These are phyloP conservation scores for Ricordea florida DNA, from an alignment of 92 coral and sea anemone genomes.

Conservation along the genomic window DNA sequence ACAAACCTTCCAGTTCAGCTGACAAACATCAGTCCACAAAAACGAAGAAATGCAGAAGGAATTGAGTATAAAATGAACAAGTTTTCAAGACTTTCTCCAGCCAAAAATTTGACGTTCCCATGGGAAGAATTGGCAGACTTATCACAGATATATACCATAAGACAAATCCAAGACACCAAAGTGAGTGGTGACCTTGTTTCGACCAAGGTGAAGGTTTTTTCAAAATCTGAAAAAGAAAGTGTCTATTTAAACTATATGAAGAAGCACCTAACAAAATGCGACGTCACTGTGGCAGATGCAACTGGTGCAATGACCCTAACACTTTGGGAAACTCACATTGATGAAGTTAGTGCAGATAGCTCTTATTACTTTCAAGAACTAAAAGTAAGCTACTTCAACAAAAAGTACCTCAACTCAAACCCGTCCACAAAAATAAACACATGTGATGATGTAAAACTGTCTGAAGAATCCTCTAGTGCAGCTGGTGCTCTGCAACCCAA, in stretches of 20 bases:
- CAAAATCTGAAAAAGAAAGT: constrained; percentile 7
- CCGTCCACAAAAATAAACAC: not conserved
- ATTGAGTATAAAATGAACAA: too few relatives aligned
- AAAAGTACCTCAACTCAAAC: constrained; percentile 28
- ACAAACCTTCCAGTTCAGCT: too few relatives aligned
- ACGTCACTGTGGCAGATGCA: constrained; percentile 31
- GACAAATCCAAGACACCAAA: constrained; percentile 12
- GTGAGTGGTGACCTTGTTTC: constrained; percentile 14
- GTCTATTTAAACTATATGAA: constrained; percentile 14
- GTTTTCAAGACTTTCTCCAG: too few relatives aligned
- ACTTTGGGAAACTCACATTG: constrained; percentile 28
- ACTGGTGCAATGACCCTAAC: constrained; percentile 35
- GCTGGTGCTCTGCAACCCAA: constrained; percentile 12
- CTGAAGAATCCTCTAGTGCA: not conserved
- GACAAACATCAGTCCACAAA: too few relatives aligned
- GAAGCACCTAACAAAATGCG: constrained; percentile 36
- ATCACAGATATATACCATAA: not conserved
- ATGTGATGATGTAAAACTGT: not conserved
- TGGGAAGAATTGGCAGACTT: constrained; percentile 13
- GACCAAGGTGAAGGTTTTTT: constrained; percentile 7
- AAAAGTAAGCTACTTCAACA: constrained; percentile 31
- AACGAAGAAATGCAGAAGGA: too few relatives aligned
- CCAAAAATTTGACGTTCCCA: constrained; percentile 37
- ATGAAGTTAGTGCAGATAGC: constrained; percentile 15
- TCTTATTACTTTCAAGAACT: constrained; percentile 26